Conservation (phyloP, 2,113 vertebrate genomes). For the Terrapene triunguis region DNA sequence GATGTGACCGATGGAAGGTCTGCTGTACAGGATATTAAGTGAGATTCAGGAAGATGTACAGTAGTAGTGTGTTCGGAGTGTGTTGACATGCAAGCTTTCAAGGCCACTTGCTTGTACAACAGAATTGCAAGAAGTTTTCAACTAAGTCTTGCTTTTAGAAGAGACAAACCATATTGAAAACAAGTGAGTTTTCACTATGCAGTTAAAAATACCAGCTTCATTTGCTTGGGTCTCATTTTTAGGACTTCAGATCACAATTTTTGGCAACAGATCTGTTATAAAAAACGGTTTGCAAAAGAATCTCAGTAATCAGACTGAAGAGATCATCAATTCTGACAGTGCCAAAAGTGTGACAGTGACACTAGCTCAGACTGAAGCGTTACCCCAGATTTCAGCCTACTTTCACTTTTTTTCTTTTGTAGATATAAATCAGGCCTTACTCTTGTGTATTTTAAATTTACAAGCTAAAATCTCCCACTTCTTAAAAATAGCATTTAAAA, state of each 20-base stretch:
- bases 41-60: not conserved
- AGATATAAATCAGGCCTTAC: not conserved
- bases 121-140: not conserved
- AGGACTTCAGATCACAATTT: accelerated
- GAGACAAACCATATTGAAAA: not conserved
- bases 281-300: not conserved
- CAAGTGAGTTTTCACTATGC: not conserved
- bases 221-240: not conserved
- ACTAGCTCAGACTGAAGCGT: not conserved
- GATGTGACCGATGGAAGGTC: accelerated
- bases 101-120: not conserved
- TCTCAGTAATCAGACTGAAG: not conserved
- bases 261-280: not conserved
- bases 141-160: not conserved
- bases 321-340: not conserved
- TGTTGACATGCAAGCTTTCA: accelerated
- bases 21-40: accelerated
- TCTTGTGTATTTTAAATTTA: not conserved
- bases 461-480: not conserved
- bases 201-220: not conserved
- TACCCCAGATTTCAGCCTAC: not conserved
- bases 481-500: not conserved
- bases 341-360: not conserved
- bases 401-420: not conserved
- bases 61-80: not conserved